Conservation (phyloP, 2,888 invertebrate genomes). For the Caenorhabditis sp. region DNA sequence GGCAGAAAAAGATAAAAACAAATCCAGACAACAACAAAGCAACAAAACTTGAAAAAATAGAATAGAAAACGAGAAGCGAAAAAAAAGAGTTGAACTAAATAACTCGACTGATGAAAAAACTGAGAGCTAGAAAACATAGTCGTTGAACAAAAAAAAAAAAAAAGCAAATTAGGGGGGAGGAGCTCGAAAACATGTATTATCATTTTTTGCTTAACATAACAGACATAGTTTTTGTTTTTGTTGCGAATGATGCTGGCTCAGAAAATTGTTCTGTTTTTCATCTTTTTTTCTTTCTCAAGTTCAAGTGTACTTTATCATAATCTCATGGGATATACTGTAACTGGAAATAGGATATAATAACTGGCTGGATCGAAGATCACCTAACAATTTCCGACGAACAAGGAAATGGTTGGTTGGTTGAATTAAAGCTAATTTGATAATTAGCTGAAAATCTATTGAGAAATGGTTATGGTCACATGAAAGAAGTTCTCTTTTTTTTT, state of each 20-base stretch:
- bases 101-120: background rate
- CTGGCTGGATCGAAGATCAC: no score
- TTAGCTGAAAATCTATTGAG: no score
- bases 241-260: background rate
- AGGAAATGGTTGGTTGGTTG: no score
- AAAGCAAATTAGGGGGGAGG: background rate
- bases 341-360: no score
- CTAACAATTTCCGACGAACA: no score
- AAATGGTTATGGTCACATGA: no score
- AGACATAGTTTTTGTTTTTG: no score
- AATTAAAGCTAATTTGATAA: no score
- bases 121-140: background rate
- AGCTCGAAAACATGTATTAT: background rate
- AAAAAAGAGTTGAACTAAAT: background rate
- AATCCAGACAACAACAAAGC: no score
- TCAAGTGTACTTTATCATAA: background rate
- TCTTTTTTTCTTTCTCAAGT: background rate
- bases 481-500: no score
- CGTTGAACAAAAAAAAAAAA: background rate
- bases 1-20: no score
- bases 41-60: background rate
- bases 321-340: background rate
- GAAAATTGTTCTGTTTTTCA: background rate
- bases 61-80: background rate
- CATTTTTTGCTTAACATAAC: no score